These are phyloP conservation scores for Scaptodrosophila latifasciaeformis DNA, from an alignment of 2,888 invertebrate genomes.

Conservation along the genomic window DNA sequence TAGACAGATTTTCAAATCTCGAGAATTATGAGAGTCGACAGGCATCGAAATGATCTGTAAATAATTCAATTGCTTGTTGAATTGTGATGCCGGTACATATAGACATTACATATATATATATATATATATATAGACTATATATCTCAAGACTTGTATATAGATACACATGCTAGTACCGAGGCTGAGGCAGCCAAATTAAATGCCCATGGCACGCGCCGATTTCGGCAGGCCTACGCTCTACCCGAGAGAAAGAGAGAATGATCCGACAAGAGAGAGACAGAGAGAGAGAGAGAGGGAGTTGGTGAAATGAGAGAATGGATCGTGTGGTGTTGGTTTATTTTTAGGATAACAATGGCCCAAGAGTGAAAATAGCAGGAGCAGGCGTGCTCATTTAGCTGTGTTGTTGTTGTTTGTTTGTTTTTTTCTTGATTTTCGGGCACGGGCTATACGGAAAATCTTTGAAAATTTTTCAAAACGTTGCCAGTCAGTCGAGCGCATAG, in stretches of 20 bases:
- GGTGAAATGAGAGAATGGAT: constrained; percentile 17
- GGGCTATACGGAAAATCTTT: constrained; percentile 39
- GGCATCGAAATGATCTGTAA: constrained; percentile 33
- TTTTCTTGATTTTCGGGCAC: constrained; percentile 21
- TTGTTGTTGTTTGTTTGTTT: too few species aligned
- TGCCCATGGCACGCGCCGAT: constrained; percentile 48
- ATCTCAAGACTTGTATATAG: too few species aligned
- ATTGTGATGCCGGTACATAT: too few species aligned
- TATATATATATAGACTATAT: constrained; percentile 23
- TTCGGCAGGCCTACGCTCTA: constrained; percentile 20
- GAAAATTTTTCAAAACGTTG: constrained; percentile 39
- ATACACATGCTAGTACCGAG: too few species aligned
- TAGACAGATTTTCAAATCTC: neutral
- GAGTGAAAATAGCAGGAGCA: constrained; percentile 18
- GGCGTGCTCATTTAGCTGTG: too few species aligned
- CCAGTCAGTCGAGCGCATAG: constrained; percentile 60
- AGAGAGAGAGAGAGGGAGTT: constrained; percentile 10
- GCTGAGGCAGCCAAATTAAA: too few species aligned
- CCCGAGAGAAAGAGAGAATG: too few species aligned
- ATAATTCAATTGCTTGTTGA: constrained; percentile 47
- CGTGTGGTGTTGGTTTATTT: constrained; percentile 43
- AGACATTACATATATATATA: too few species aligned
- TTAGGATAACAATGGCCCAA: constrained; percentile 61
- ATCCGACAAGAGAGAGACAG: neutral
- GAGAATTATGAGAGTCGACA: too few species aligned